Evolutionary conservation across 2,797 vertebrate genomes (phyloP), one percentile per base, ranked within the genome.

Genomic region (Gymnoscopelus braueri): DNA sequence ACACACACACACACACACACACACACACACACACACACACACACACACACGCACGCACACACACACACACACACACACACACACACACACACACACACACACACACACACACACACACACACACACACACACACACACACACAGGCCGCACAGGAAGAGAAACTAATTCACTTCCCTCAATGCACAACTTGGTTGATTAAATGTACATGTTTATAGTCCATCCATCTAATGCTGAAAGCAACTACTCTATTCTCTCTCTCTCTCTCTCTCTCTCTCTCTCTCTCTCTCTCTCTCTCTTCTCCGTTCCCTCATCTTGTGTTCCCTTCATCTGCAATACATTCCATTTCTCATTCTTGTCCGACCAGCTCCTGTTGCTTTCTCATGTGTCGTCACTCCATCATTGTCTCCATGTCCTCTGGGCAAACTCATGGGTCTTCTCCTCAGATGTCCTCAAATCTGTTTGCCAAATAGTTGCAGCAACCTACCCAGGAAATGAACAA

Each of bases 401-500:
- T 58, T 14, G 47, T 70, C 54, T 55, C 50, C 24, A 7, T 32
- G 32, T 35, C 67, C 50, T 12, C 39, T 67, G 53, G 53, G 67
- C 65, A 76, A 55, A 87, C 87, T 74, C 75, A 83, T 87, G 85
- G 64, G 75, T 56, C 85, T 88, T 79, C 73, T 80, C 63, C 65
- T 47, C 53, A 82, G 73, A 78, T 84, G 84, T 84, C 86, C 85
- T 77, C 87, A 88, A 90, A 84, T 87, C 77, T 89, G 84, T 88
- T 90, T 86, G 88, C 91, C 87, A 91, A 87, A 88, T 78, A 83
- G 78, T 75, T 78, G 32, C 69, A 73, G 74, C 74, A 86, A 88
- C 86, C 77, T 70, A 65, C 64, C 78, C 63, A 65, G 72, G 74
- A 78, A 87, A 92, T 92, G 89, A 89, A 91, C 92, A 60, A 51